Conservation (phyloP, 2,797 vertebrate species). For the Enteromius paludinosus region DNA sequence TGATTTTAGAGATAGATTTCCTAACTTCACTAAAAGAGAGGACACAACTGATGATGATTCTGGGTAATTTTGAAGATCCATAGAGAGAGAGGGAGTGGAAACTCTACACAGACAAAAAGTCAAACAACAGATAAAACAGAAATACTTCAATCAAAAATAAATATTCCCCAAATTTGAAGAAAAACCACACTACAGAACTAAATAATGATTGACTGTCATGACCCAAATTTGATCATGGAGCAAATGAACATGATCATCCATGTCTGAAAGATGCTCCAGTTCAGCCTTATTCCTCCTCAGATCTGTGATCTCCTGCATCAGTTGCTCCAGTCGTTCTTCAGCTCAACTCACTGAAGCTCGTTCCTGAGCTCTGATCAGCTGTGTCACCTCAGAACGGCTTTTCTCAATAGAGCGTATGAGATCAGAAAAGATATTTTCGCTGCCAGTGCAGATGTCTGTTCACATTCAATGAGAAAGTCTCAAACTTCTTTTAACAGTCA, state of each 20-base stretch:
- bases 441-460: background rate
- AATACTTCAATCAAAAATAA: background rate
- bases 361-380: background rate
- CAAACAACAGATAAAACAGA: background rate
- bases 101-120: background rate
- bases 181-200: background rate
- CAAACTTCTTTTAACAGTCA: too few species aligned
- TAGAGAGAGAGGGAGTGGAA: background rate
- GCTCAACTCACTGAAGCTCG: background rate
- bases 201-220: background rate
- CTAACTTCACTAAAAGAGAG: background rate
- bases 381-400: conserved; percentile 3
- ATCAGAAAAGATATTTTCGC: background rate
- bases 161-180: background rate
- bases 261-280: background rate
- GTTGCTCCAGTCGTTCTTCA: background rate
- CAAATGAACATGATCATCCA: background rate
- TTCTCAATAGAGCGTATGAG: background rate
- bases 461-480: background rate
- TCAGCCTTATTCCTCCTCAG: background rate
- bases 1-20: background rate
- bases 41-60: background rate
- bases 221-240: background rate
- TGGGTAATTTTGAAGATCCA: background rate
- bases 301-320: background rate